Base-by-base conservation (phyloP, 2,113 vertebrate species). In the Phalacrocorax carbo region DNA sequence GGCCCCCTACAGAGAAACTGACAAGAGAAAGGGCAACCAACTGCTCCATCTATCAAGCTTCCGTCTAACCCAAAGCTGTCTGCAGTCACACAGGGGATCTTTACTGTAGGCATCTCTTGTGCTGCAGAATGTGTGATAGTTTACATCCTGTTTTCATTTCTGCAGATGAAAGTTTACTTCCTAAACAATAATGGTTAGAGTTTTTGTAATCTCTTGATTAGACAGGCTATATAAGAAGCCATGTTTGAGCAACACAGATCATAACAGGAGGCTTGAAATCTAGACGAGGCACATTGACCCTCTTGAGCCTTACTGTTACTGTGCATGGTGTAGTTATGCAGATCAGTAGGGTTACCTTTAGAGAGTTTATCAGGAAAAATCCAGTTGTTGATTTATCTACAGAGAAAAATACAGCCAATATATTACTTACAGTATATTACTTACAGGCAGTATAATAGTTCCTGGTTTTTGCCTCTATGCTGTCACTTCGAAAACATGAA, bases 131-230 rank as follows among this genome's bases (percentile, higher is more conserved):
- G 10, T 44, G 55, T 82, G 60, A 66, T 94, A 20, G 23, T 79
- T 92, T 82, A 81, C 51, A 84, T 88, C 86, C 86, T 80, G 54
- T 89, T 95, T 93, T 51, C 46, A 61, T 83, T 90, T 71, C 55
- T 81, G 62, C 55, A 83, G 68, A 72, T 58, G 13, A 52, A 88
- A 88, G 55, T 55, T 78, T 49, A 82, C 58, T 86, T 90, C 54
- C 88, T n/a, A 88, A 90, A 76, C 57, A 93, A 44, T 15, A n/a
- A n/a, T 8, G 16, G 21, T 38, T 19, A 26, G 36, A 23, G 17
- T 30, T 87, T 62, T 52, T 60, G 32, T 62, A 29, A 81, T 51
- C 46, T 66, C 66, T 42, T 62, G 46, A 58, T 62, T 49, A 62
- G 44, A 38, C 44, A 81, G 57, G 17, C 55, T 76, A 0, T 38